Evolutionary conservation across 1,140 invertebrate genomes (phyloP).

Genomic region (Drosophila sproati): DNA sequence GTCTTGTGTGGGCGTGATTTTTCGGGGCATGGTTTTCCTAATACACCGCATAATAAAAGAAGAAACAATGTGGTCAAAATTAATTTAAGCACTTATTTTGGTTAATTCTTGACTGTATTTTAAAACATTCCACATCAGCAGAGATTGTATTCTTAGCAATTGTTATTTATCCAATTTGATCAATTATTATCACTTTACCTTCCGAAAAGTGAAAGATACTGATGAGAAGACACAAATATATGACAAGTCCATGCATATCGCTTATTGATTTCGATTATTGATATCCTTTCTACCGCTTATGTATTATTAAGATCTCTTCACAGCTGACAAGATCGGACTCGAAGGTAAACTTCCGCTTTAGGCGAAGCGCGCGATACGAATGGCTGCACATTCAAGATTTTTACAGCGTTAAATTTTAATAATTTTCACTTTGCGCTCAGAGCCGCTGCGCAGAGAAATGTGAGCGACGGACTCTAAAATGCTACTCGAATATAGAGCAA

Average conservation of each 20-base stretch:
- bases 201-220: conserved; percentile 77
- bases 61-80: conserved; percentile 12
- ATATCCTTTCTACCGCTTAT: conserved; percentile 31
- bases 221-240: conserved; percentile 57
- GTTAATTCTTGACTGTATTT: not conserved
- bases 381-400: conserved; percentile 62
- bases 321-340: conserved; percentile 23
- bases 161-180: not conserved
- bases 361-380: conserved; percentile 67
- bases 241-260: conserved; percentile 54
- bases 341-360: conserved; percentile 49
- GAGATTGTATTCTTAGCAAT: not conserved
- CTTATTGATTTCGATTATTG: conserved; percentile 9
- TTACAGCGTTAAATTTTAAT: conserved; percentile 66
- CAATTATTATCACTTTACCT: conserved; percentile 52
- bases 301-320: not conserved
- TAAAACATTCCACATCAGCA: not conserved
- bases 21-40: conserved; percentile 85
- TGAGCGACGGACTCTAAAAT: conserved; percentile 7
- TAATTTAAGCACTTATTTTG: not conserved
- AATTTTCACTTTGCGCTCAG: conserved; percentile 67
- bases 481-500: conserved; percentile 38
- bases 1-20: conserved; percentile 85
- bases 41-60: conserved; percentile 4
- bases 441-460: conserved; percentile 29